A percentile compares a stretch with the other conserved stretches of the same genome.
phyloP scores from a whole-genome alignment of 1,140 invertebrate species.

The Drosophila kurseongensis region DNA sequence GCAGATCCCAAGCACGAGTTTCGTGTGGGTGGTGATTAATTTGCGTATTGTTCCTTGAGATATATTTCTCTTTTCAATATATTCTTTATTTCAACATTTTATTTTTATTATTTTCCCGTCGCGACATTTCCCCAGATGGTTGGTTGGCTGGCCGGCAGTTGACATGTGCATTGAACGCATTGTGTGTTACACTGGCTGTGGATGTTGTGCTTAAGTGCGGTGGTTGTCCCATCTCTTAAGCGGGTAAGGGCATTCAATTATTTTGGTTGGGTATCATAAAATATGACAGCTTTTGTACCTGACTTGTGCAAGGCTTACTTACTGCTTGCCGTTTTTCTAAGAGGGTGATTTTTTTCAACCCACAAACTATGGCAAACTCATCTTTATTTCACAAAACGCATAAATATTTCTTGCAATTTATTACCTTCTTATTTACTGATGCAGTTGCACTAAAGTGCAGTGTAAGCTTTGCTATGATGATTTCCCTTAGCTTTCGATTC shows the following conservation, averaged over 20 bases:
- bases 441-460: too few species aligned
- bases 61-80: conserved; percentile 30
- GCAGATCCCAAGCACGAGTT: conserved; percentile 10
- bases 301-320: too few species aligned
- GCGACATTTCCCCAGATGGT: conserved; percentile 33
- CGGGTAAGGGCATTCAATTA: conserved; percentile 12
- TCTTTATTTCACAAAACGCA: too few species aligned
- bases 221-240: conserved; percentile 19
- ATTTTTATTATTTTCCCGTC: conserved; percentile 19
- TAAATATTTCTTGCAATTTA: too few species aligned
- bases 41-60: conserved; percentile 72
- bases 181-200: conserved; percentile 14
- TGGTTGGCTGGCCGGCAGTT: conserved; percentile 5
- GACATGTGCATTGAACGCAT: conserved; percentile 11
- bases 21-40: conserved; percentile 73
- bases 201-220: conserved; percentile 25
- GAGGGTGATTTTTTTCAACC: too few species aligned
- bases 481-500: too few species aligned
- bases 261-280: not conserved
- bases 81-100: conserved; percentile 10
- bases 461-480: too few species aligned
- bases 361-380: too few species aligned
- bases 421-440: too few species aligned
- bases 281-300: too few species aligned
- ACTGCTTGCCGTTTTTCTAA: not conserved